Evolutionary conservation across 2,888 invertebrate species (phyloP).

Genomic region (Hybos culiciformis): DNA sequence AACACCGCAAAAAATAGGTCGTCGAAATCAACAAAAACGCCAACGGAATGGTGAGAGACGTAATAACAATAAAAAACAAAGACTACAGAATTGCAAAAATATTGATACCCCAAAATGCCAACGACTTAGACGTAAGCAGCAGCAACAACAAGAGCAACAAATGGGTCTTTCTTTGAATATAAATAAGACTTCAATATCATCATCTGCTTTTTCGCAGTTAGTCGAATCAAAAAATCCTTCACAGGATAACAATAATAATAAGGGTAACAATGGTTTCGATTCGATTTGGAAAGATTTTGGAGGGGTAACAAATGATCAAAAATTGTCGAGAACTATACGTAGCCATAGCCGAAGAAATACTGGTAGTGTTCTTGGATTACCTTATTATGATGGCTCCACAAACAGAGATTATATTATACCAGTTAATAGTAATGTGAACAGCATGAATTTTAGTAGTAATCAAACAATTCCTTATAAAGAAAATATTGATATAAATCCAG

Average conservation of each 20-base stretch:
- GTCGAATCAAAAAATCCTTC: no score
- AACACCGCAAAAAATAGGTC: constrained; percentile 19
- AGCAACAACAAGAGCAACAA: constrained; percentile 11
- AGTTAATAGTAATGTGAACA: constrained; percentile 18
- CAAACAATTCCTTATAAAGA: constrained; percentile 25
- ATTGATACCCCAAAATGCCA: constrained; percentile 29
- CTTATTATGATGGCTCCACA: constrained; percentile 21
- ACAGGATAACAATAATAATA: neutral
- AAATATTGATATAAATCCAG: constrained; percentile 31
- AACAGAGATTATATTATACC: constrained; percentile 26
- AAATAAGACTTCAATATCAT: constrained; percentile 1
- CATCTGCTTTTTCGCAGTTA: neutral
- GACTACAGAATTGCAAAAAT: constrained; percentile 27
- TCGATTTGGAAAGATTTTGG: neutral
- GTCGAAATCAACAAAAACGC: constrained; percentile 11
- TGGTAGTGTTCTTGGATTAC: constrained; percentile 16
- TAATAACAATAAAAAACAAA: constrained; percentile 21
- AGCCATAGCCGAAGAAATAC: constrained; percentile 27
- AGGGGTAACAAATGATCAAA: neutral
- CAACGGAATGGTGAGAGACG: constrained; percentile 14
- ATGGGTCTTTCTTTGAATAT: constrained; percentile 4
- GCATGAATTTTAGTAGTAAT: constrained; percentile 12
- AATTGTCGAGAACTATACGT: constrained; percentile 24
- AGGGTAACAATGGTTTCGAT: neutral
- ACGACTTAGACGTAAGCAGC: constrained; percentile 28